These are phyloP conservation scores for Psammodynastes pulverulentus DNA, from an alignment of 2,113 vertebrate species.

Conservation along the genomic window DNA sequence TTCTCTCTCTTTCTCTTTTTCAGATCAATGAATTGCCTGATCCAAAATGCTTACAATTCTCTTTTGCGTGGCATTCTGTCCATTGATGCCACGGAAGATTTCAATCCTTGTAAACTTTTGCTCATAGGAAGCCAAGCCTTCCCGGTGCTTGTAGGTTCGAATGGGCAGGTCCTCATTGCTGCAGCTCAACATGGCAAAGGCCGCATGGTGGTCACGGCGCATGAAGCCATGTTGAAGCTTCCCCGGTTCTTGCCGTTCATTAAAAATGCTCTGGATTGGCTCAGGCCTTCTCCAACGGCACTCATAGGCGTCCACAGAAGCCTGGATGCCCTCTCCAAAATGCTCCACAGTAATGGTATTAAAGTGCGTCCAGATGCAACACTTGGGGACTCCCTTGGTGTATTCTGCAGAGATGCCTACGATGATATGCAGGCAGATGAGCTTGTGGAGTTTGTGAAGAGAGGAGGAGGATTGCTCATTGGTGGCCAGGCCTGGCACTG, in stretches of 20 bases:
- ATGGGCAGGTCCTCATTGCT: slow-evolving; percentile 69
- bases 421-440: slow-evolving; percentile 55
- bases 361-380: slow-evolving; percentile 59
- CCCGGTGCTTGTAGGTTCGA: slow-evolving; percentile 67
- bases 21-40: too few species aligned
- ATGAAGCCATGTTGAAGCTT: slow-evolving; percentile 74
- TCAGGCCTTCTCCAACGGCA: slow-evolving; percentile 65
- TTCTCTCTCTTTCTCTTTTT: too few species aligned
- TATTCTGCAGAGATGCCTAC: slow-evolving; percentile 79
- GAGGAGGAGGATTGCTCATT: slow-evolving; percentile 82
- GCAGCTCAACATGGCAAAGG: slow-evolving; percentile 75
- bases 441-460: slow-evolving; percentile 76
- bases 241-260: slow-evolving; percentile 73
- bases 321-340: slow-evolving; percentile 63
- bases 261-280: slow-evolving; percentile 80
- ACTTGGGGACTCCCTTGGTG: slow-evolving; percentile 55
- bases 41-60: too few species aligned
- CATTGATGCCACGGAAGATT: slow-evolving; percentile 56
- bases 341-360: slow-evolving; percentile 58
- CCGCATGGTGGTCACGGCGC: slow-evolving; percentile 79
- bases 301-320: slow-evolving; percentile 70
- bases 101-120: slow-evolving; percentile 69
- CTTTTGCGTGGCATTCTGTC: too few species aligned
- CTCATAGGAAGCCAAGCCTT: slow-evolving; percentile 66
- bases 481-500: slow-evolving; percentile 84